A percentile compares a stretch with the other conserved stretches of the same genome.
These are phyloP conservation scores for Cepphus grylle DNA, from an alignment of 2,113 vertebrate species.

Conservation along the genomic window DNA sequence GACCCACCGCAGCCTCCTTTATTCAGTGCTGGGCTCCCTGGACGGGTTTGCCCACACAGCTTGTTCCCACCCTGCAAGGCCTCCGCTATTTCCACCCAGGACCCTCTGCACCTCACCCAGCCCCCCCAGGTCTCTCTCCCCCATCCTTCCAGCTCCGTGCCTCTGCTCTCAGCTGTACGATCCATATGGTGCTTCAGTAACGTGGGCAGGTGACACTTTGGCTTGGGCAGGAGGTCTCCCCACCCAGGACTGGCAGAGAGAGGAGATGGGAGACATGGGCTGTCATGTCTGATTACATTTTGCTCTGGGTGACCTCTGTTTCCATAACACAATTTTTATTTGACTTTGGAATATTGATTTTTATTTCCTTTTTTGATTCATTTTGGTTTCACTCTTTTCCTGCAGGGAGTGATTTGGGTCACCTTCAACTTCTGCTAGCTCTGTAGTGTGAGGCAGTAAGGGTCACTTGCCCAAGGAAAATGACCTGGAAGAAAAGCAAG, in stretches of 20 bases:
- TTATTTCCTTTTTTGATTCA: not conserved
- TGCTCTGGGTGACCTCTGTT: slow-evolving; percentile 13
- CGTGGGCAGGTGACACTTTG: not conserved
- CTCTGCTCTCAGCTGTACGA: not conserved
- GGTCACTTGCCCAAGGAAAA: slow-evolving; percentile 8
- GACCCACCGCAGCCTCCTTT: not conserved
- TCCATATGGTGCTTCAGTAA: not conserved
- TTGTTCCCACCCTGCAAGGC: not conserved
- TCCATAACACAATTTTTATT: slow-evolving; percentile 28
- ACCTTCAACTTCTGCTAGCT: slow-evolving; percentile 28
- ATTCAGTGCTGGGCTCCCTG: not conserved
- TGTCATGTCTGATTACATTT: not conserved
- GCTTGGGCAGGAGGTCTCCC: not conserved
- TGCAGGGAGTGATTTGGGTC: slow-evolving; percentile 11
- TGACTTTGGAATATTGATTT: slow-evolving; percentile 64
- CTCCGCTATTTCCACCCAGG: not conserved
- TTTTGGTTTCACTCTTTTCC: slow-evolving; percentile 23
- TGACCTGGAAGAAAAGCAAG: not conserved
- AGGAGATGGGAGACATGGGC: not conserved
- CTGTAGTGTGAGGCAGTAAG: not conserved
- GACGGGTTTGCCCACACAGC: not conserved
- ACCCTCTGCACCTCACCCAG: not conserved
- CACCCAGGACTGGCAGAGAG: not conserved
- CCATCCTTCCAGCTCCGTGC: not conserved
- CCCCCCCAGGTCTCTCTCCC: not conserved